Evolutionary conservation across 1,140 invertebrate species (phyloP).

Genomic region (Drosophila lowei): DNA sequence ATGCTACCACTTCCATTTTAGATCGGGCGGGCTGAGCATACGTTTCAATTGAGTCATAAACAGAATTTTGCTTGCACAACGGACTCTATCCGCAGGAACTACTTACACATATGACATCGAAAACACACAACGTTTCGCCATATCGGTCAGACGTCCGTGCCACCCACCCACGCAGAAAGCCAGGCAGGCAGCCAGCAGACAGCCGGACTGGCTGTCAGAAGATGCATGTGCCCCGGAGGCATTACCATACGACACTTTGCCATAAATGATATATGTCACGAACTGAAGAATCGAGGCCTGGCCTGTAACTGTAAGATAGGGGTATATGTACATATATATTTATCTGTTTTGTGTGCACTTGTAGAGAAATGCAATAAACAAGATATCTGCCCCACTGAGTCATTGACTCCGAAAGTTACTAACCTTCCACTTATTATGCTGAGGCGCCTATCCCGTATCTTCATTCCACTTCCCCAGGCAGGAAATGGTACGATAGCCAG

Average conservation of each 20-base stretch:
- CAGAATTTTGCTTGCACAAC: no score
- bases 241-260: slow-evolving; percentile 29
- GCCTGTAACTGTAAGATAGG: no score
- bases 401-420: slow-evolving; percentile 67
- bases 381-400: slow-evolving; percentile 58
- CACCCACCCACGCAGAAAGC: slow-evolving; percentile 45
- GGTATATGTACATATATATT: slow-evolving; percentile 17
- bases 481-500: slow-evolving; percentile 15
- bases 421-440: slow-evolving; percentile 52
- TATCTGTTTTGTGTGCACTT: slow-evolving; percentile 33
- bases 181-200: slow-evolving; percentile 3
- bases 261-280: slow-evolving; percentile 72
- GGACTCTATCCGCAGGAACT: slow-evolving; percentile 21
- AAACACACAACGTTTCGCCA: slow-evolving; percentile 42
- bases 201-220: slow-evolving; percentile 4
- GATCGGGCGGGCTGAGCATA: slow-evolving; percentile 28
- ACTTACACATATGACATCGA: slow-evolving; percentile 6
- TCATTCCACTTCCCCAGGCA: slow-evolving; percentile 1
- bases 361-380: slow-evolving; percentile 48
- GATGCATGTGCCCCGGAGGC: slow-evolving; percentile 8
- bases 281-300: slow-evolving; percentile 35
- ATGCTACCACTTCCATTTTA: slow-evolving; percentile 52
- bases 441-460: slow-evolving; percentile 14
- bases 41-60: slow-evolving; percentile 69
- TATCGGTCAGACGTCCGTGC: slow-evolving; percentile 53